phyloP scores from a whole-genome alignment of 2,797 vertebrate genomes.

The Syndactyla subalaris region DNA sequence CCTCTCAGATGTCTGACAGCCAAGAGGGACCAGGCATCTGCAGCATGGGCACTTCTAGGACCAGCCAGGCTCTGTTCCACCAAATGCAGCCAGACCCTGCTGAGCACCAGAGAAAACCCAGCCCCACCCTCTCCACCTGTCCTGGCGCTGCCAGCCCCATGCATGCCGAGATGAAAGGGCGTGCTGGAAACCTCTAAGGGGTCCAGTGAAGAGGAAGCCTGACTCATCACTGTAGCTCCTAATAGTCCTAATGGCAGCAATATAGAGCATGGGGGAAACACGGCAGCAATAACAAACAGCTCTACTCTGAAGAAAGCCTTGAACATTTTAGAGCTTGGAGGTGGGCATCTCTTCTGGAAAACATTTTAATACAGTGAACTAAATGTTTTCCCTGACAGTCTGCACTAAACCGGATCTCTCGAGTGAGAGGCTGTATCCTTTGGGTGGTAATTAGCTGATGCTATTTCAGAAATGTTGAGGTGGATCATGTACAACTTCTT shows the following conservation, averaged over 20 bases:
- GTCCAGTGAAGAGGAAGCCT: background rate
- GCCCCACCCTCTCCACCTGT: background rate
- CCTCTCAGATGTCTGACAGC: background rate
- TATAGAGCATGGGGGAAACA: background rate
- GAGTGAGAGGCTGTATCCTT: slow-evolving; percentile 9
- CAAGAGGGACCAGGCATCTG: background rate
- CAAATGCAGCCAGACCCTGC: background rate
- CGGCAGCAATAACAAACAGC: background rate
- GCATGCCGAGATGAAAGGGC: fast-evolving
- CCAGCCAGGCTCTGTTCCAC: background rate
- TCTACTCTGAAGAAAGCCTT: background rate
- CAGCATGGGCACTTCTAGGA: fast-evolving
- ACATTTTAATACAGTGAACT: slow-evolving; percentile 15
- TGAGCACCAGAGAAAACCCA: fast-evolving
- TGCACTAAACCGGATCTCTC: slow-evolving; percentile 6
- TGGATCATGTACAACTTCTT: background rate
- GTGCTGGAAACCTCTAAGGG: background rate
- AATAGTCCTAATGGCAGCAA: background rate
- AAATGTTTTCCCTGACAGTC: slow-evolving; percentile 22
- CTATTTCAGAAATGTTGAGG: slow-evolving; percentile 4
- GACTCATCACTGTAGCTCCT: background rate
- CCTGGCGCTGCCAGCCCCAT: background rate
- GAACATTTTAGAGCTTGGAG: slow-evolving; percentile 32
- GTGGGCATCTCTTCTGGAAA: slow-evolving; percentile 19
- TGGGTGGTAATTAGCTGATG: background rate